Evolutionary conservation across 92 coral and sea anemone species (phyloP).

Genomic region (Actinostola sp.): DNA sequence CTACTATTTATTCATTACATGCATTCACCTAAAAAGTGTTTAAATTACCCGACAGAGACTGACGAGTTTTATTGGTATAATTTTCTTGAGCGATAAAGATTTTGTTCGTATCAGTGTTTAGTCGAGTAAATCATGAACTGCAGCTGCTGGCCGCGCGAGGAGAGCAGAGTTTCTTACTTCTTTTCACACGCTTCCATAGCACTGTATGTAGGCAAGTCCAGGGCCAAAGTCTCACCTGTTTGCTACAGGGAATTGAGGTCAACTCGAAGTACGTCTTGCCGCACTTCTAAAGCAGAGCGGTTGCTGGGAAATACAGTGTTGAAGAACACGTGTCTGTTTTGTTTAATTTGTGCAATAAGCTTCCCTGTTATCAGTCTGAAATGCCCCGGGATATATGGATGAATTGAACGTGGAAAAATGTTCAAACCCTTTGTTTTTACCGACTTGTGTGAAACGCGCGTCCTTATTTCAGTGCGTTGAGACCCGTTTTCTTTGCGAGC

Average conservation of each 20-base stretch:
- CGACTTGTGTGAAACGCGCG: conserved; percentile 8
- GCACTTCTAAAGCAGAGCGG: conserved; percentile 26
- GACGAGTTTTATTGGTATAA: background rate
- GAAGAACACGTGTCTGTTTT: conserved; percentile 60
- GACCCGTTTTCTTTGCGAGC: conserved; percentile 6
- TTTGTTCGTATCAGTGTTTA: background rate
- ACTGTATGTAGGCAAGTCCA: background rate
- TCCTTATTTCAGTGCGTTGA: background rate
- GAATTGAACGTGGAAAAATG: conserved; percentile 62
- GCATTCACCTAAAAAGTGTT: conserved; percentile 25
- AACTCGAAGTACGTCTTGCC: conserved; percentile 1
- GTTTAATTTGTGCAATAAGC: conserved; percentile 66
- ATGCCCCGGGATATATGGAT: conserved; percentile 90
- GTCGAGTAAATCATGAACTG: background rate
- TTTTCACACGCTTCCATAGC: conserved; percentile 11
- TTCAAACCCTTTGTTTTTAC: conserved; percentile 37
- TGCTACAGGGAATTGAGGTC: conserved; percentile 4
- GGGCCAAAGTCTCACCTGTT: conserved; percentile 18
- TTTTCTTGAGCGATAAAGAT: background rate
- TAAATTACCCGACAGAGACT: conserved; percentile 10
- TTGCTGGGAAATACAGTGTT: conserved; percentile 62
- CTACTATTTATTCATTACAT: conserved; percentile 11
- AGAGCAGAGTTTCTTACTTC: background rate
- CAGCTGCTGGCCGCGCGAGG: background rate
- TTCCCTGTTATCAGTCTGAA: conserved; percentile 48